Percentiles rank a stretch among this genome's conserved stretches.
Evolutionary conservation across 1,140 invertebrate genomes (phyloP).

Genomic region (Probaryconus sp.): DNA sequence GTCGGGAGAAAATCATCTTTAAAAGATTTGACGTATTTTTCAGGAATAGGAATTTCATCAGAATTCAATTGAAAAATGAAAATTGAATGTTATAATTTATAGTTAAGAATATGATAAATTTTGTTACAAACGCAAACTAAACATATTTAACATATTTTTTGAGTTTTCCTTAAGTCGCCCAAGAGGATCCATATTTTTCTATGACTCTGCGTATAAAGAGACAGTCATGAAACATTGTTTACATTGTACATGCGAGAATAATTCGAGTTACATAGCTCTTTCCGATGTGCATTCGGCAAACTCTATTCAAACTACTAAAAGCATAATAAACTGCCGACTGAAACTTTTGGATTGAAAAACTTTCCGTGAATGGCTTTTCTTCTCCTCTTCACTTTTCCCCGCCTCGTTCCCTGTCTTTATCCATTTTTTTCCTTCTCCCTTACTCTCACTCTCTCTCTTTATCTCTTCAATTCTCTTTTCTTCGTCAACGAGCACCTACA

Average conservation of each 20-base stretch:
- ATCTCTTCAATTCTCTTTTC: slow-evolving; percentile 46
- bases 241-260: slow-evolving; percentile 56
- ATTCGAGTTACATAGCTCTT: slow-evolving; percentile 56
- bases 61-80: too few relatives aligned
- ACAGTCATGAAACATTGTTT: slow-evolving; percentile 46
- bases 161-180: too few relatives aligned
- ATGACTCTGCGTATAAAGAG: slow-evolving; percentile 23
- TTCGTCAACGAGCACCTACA: slow-evolving; percentile 66
- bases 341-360: slow-evolving; percentile 72
- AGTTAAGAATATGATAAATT: too few relatives aligned
- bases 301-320: slow-evolving; percentile 69
- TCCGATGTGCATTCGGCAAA: slow-evolving; percentile 60
- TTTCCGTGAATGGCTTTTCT: slow-evolving; percentile 66
- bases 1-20: too few relatives aligned
- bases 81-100: too few relatives aligned
- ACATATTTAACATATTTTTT: too few relatives aligned
- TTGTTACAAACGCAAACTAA: too few relatives aligned
- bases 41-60: too few relatives aligned
- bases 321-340: slow-evolving; percentile 67
- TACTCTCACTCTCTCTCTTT: slow-evolving; percentile 24
- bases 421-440: slow-evolving; percentile 6
- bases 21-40: too few relatives aligned
- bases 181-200: too few relatives aligned
- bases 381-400: slow-evolving; percentile 33
- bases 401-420: slow-evolving; percentile 19